Evolutionary conservation across 2,113 vertebrate genomes (phyloP).

Genomic region (Gnathonemus echidnorhynchus): DNA sequence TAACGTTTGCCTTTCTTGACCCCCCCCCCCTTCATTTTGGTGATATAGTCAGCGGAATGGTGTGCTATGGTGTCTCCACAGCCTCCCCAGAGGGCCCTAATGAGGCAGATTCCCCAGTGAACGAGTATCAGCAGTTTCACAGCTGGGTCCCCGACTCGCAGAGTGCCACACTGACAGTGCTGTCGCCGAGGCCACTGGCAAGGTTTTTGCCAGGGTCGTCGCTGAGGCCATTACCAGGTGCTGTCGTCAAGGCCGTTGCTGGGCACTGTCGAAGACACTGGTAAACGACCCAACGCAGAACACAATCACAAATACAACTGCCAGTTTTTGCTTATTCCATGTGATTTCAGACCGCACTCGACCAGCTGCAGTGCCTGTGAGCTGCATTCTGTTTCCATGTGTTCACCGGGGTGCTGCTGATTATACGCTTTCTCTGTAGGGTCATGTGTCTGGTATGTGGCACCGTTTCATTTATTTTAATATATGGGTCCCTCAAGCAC

Average conservation of each 20-base stretch:
- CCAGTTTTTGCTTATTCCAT: background rate
- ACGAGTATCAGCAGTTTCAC: background rate
- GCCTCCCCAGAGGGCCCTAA: slow-evolving; percentile 45
- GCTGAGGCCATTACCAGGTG: background rate
- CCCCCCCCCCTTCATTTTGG: background rate
- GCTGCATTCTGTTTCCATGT: background rate
- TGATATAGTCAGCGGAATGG: background rate
- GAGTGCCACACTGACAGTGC: background rate
- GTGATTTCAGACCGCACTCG: background rate
- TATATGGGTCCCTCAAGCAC: background rate
- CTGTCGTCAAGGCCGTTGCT: background rate
- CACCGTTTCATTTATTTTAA: background rate
- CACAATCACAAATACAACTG: background rate
- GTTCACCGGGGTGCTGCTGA: background rate
- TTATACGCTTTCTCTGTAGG: background rate
- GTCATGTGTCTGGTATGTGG: background rate
- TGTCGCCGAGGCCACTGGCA: background rate
- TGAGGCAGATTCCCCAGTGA: slow-evolving; percentile 37
- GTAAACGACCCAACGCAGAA: background rate
- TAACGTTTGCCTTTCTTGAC: background rate
- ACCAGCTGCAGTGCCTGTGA: background rate
- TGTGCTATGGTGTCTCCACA: background rate
- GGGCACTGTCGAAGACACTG: background rate
- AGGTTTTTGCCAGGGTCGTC: background rate
- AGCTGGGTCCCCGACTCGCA: background rate